Conservation (phyloP, 2,113 vertebrate species). For the Xenotilapia longispinis region DNA sequence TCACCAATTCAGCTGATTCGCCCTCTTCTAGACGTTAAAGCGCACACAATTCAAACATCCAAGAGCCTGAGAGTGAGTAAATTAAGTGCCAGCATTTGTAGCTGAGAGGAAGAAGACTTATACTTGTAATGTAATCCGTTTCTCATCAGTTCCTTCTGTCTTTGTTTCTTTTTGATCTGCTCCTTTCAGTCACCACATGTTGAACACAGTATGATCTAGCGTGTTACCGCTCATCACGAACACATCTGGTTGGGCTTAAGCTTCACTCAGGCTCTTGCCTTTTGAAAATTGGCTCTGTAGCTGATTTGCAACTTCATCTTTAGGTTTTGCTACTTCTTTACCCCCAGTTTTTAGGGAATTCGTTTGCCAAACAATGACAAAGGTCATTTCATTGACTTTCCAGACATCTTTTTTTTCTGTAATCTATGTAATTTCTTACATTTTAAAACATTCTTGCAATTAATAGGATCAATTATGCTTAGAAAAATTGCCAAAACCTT, state of each 20-base stretch:
- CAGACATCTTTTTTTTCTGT: background rate
- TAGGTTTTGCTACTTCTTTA: background rate
- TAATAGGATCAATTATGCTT: background rate
- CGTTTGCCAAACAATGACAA: background rate
- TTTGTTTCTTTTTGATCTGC: background rate
- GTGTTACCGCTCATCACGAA: background rate
- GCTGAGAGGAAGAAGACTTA: background rate
- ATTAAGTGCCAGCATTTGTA: background rate
- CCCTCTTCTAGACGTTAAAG: background rate
- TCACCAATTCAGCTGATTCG: slow-evolving; percentile 36
- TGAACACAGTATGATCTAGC: background rate
- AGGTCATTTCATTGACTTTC: background rate
- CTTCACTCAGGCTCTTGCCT: background rate
- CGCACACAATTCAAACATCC: slow-evolving; percentile 5
- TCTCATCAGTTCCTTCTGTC: background rate
- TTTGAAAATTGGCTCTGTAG: background rate
- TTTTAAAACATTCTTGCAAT: background rate
- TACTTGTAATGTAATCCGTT: background rate
- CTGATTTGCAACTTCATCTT: background rate
- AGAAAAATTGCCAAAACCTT: background rate
- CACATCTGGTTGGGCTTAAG: background rate
- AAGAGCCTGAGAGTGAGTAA: background rate
- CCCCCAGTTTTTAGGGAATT: background rate
- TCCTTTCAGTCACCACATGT: background rate
- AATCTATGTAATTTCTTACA: background rate